Evolutionary conservation across 1,140 invertebrate genomes (phyloP).

Genomic region (Magallana ariakensis): DNA sequence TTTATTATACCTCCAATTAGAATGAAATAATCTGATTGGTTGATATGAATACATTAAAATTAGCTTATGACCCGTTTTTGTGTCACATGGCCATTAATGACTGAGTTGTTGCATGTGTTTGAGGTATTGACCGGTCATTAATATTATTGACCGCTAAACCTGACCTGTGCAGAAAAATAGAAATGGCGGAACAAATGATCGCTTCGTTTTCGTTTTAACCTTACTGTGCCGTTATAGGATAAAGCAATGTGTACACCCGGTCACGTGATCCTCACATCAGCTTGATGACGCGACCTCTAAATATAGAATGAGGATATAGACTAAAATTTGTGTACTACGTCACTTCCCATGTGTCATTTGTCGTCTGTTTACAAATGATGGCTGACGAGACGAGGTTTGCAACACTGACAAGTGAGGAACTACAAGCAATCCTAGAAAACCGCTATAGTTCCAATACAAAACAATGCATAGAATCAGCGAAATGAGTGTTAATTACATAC

Average conservation of each 20-base stretch:
- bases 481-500: background rate
- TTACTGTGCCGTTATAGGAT: no score
- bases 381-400: background rate
- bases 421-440: conserved; percentile 19
- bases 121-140: conserved; percentile 16
- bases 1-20: no score
- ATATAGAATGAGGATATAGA: no score
- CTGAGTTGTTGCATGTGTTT: background rate
- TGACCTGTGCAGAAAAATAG: background rate
- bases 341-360: background rate
- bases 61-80: conserved; percentile 13
- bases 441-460: conserved; percentile 39
- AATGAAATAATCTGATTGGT: background rate
- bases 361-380: background rate
- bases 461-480: conserved; percentile 8
- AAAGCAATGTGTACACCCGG: no score
- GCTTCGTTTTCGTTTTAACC: background rate
- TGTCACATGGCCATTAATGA: background rate
- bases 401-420: conserved; percentile 13
- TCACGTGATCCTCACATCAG: no score
- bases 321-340: background rate
- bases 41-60: background rate
- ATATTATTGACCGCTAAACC: conserved; percentile 2
- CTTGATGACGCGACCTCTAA: no score
- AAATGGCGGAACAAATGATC: background rate